Conservation (phyloP, 2,888 invertebrate species). For the Drosophila greeni region DNA sequence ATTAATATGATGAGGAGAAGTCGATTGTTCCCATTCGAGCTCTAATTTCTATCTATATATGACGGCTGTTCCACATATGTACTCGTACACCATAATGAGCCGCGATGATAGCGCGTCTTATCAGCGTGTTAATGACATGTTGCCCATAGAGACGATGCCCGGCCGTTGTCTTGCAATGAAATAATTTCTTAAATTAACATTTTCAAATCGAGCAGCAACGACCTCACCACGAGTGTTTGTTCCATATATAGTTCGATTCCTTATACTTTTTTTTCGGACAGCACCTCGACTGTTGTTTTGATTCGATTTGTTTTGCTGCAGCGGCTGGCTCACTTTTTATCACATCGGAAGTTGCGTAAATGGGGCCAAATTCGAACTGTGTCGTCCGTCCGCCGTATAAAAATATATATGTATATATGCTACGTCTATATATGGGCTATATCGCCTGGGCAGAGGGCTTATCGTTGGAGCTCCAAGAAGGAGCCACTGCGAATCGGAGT, state of each 20-base stretch:
- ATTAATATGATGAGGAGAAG: conserved; percentile 51
- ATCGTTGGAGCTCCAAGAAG: conserved; percentile 16
- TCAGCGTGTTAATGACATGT: conserved; percentile 54
- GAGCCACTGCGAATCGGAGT: conserved; percentile 25
- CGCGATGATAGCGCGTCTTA: conserved; percentile 53
- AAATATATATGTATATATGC: conserved; percentile 1
- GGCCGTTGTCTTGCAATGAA: conserved; percentile 57
- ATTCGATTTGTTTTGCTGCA: conserved; percentile 20
- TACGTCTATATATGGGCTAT: neutral
- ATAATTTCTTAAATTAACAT: conserved; percentile 70
- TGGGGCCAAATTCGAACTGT: conserved; percentile 52
- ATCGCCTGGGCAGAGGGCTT: conserved; percentile 18
- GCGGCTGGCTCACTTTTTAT: conserved; percentile 50
- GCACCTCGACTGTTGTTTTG: conserved; percentile 12
- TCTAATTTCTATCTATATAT: conserved; percentile 42
- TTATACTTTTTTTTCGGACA: conserved; percentile 1
- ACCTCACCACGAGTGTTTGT: neutral
- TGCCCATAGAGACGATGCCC: conserved; percentile 30
- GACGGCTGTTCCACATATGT: conserved; percentile 7
- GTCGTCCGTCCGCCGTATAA: conserved; percentile 14
- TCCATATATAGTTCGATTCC: conserved; percentile 1
- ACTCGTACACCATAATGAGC: conserved; percentile 54
- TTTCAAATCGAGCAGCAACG: conserved; percentile 33
- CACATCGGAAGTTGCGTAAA: conserved; percentile 74
- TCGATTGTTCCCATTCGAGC: conserved; percentile 53